A percentile compares a stretch with the other conserved stretches of the same genome.
These are phyloP conservation scores for Trachelus tabidus DNA, from an alignment of 2,888 invertebrate genomes.

Conservation along the genomic window DNA sequence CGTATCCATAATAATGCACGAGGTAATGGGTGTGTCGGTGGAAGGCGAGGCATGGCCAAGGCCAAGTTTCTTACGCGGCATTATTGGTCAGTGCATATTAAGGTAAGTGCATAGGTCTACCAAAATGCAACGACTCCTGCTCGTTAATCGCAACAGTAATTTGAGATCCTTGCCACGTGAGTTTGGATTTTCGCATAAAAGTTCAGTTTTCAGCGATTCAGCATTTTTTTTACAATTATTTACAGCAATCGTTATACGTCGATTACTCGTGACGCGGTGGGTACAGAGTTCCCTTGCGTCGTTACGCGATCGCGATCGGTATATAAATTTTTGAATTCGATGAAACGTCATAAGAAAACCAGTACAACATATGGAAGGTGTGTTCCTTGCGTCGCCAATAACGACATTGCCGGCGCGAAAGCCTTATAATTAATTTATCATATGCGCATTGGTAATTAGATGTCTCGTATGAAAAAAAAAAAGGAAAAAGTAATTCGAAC, in stretches of 20 bases:
- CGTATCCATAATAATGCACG: not conserved
- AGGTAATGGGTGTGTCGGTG: not conserved
- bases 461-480: not conserved
- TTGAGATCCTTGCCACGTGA: not conserved
- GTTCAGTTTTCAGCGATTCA: not conserved
- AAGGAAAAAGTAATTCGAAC: not conserved
- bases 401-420: not conserved
- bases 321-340: not conserved
- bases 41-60: not conserved
- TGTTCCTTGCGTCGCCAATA: not conserved
- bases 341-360: not conserved
- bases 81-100: not conserved
- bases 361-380: not conserved
- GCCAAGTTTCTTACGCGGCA: not conserved
- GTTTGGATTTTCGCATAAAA: accelerated
- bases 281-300: not conserved
- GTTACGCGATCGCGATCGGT: not conserved
- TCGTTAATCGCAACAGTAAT: not conserved
- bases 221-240: not conserved
- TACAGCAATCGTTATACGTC: not conserved
- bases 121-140: not conserved
- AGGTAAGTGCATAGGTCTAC: not conserved
- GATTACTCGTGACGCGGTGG: not conserved
- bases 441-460: not conserved
- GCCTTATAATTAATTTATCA: not conserved